A percentile compares a stretch with the other conserved stretches of the same genome.
Evolutionary conservation across 2,797 vertebrate genomes (phyloP).

Genomic region (Sardinella longiceps): DNA sequence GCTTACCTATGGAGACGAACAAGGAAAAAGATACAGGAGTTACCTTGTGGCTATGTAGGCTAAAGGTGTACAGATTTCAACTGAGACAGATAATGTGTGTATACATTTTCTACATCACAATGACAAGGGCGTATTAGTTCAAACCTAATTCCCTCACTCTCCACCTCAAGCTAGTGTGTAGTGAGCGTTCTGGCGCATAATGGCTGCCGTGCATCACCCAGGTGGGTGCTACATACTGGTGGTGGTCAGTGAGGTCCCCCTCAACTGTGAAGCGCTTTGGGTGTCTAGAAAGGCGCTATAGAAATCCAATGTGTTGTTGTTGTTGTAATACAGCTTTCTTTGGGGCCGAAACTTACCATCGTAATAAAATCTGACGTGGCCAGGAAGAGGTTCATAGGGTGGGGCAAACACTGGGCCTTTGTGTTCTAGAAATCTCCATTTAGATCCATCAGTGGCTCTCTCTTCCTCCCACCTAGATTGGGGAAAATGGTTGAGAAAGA

Average conservation of each 20-base stretch:
- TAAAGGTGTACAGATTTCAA: neutral
- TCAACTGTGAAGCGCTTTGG: too few relatives aligned
- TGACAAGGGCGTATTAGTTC: neutral
- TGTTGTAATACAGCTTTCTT: neutral
- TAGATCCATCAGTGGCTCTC: conserved; percentile 90
- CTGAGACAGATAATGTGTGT: neutral
- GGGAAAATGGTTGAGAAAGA: neutral
- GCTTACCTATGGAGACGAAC: conserved; percentile 76
- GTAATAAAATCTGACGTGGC: conserved; percentile 89
- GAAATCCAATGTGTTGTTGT: too few relatives aligned
- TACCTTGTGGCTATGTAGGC: neutral
- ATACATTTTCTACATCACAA: neutral
- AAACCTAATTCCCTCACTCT: too few relatives aligned
- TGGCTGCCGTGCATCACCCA: too few relatives aligned
- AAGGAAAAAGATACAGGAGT: neutral
- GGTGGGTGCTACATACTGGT: too few relatives aligned
- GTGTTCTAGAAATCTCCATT: conserved; percentile 96
- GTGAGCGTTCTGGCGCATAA: too few relatives aligned
- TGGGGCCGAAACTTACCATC: conserved; percentile 78
- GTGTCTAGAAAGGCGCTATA: too few relatives aligned
- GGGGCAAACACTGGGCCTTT: conserved; percentile 95
- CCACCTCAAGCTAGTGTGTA: too few relatives aligned
- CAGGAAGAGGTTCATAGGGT: conserved; percentile 88
- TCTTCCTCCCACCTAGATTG: conserved; percentile 92
- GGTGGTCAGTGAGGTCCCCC: too few relatives aligned